phyloP scores from a whole-genome alignment of 2,797 vertebrate species.

The Dromococcyx pavoninus region DNA sequence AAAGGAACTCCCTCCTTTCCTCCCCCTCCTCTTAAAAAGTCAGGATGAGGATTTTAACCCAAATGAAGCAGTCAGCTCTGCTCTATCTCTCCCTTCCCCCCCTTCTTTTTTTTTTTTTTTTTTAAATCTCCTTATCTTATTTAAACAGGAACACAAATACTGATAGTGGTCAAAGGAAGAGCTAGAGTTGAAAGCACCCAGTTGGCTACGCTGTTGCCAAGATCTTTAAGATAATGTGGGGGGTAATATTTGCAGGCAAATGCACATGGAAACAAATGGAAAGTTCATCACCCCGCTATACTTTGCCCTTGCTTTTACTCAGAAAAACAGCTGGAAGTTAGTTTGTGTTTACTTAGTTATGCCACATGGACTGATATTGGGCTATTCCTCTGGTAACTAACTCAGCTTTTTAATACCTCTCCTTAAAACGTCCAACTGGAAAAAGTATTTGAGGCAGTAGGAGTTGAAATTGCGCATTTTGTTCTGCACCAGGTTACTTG shows the following conservation, averaged over 20 bases:
- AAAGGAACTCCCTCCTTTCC: not conserved
- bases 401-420: not conserved
- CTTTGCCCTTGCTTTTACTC: not conserved
- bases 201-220: not conserved
- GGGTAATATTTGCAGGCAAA: not conserved
- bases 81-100: not conserved
- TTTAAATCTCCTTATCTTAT: not conserved
- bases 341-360: not conserved
- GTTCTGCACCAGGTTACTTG: not conserved
- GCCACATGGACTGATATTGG: not conserved
- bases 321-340: not conserved
- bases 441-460: not conserved
- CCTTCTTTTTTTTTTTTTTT: not conserved
- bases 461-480: not conserved
- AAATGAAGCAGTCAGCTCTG: not conserved
- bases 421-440: not conserved
- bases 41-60: not conserved
- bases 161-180: conserved; percentile 22
- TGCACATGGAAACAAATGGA: not conserved
- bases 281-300: not conserved
- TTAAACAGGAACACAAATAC: conserved; percentile 39
- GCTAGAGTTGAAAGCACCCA: not conserved
- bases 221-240: conserved; percentile 14
- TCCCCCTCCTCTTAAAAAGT: not conserved
- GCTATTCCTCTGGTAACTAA: not conserved